Evolutionary conservation across 2,797 vertebrate species (phyloP).

Genomic region (Myiotriccus ornatus): DNA sequence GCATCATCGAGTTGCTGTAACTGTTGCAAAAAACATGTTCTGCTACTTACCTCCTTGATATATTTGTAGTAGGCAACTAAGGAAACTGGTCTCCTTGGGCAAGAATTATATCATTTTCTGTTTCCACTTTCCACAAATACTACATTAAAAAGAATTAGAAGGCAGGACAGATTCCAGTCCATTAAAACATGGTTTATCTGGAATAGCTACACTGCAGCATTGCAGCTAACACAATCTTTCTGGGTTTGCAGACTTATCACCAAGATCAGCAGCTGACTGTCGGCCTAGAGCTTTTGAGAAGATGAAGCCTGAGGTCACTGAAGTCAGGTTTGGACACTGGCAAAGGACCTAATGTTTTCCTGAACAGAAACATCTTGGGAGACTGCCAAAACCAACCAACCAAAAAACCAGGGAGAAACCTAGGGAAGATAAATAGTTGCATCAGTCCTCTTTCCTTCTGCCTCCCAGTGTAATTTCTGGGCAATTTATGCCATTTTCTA

Average conservation of each 20-base stretch:
- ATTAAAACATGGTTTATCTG: background rate
- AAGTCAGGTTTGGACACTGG: background rate
- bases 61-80: background rate
- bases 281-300: background rate
- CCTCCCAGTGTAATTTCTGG: background rate
- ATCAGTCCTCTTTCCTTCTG: background rate
- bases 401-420: background rate
- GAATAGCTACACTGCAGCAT: background rate
- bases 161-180: background rate
- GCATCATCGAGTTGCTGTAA: background rate
- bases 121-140: background rate
- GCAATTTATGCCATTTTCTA: background rate
- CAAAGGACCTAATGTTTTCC: background rate
- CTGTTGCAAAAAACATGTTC: background rate
- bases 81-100: background rate
- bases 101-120: background rate
- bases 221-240: background rate
- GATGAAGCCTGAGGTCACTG: background rate
- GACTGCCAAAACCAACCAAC: background rate
- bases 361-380: background rate
- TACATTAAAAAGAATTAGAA: background rate
- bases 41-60: background rate
- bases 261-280: background rate
- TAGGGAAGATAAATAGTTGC: background rate
- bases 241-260: background rate